phyloP scores from a whole-genome alignment of 2,797 vertebrate species.

The Serranus cabrilla region DNA sequence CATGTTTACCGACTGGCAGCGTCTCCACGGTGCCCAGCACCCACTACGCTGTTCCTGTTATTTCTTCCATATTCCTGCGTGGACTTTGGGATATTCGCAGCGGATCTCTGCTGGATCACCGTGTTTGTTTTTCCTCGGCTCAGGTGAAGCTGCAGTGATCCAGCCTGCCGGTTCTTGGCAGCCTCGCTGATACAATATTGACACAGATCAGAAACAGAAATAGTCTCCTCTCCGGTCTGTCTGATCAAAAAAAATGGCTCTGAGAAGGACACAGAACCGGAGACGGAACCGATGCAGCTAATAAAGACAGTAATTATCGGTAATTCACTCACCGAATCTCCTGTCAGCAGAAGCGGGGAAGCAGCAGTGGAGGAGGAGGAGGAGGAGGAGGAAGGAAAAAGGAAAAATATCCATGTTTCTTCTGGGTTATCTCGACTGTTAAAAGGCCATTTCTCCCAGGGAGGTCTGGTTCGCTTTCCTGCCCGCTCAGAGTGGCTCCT shows the following conservation, averaged over 20 bases:
- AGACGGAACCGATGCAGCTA: neutral
- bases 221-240: neutral
- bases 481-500: conserved; percentile 36
- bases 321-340: conserved; percentile 72
- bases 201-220: conserved; percentile 13
- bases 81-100: neutral
- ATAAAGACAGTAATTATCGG: neutral
- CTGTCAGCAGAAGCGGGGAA: conserved; percentile 55
- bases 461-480: neutral
- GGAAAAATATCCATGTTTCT: conserved; percentile 53
- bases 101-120: neutral
- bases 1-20: neutral
- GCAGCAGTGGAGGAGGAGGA: conserved; percentile 50
- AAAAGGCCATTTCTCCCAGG: conserved; percentile 57
- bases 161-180: conserved; percentile 16
- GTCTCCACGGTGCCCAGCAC: neutral
- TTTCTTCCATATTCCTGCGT: neutral
- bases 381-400: conserved; percentile 40
- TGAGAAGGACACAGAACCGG: neutral
- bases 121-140: conserved; percentile 45
- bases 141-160: conserved; percentile 46
- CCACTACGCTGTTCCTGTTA: neutral
- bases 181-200: conserved; percentile 6
- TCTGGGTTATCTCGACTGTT: neutral
- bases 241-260: conserved; percentile 33